Evolutionary conservation across 2,113 vertebrate genomes (phyloP).

Genomic region (Taurulus bubalis): DNA sequence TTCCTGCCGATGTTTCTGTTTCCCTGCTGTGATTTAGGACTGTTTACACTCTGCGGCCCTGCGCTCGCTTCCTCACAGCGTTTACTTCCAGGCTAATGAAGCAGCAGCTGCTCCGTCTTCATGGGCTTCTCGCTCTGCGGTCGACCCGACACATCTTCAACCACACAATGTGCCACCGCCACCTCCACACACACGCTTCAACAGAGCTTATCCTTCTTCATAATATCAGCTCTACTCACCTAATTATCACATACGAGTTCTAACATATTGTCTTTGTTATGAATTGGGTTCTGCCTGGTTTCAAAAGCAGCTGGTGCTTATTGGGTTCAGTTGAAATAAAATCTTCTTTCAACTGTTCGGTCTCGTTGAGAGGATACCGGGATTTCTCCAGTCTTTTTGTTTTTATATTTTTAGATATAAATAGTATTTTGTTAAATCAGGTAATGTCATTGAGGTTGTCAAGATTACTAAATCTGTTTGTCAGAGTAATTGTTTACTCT

Average conservation of each 20-base stretch:
- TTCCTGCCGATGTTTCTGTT: slow-evolving; percentile 63
- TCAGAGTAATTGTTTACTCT: neutral
- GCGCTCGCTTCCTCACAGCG: slow-evolving; percentile 26
- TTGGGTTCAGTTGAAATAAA: neutral
- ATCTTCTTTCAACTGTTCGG: neutral
- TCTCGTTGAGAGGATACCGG: neutral
- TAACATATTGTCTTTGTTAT: neutral
- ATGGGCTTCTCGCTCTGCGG: neutral
- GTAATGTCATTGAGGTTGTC: neutral
- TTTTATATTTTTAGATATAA: too few relatives aligned
- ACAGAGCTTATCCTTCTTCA: neutral
- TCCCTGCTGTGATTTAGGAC: slow-evolving; percentile 58
- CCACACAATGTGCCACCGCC: neutral
- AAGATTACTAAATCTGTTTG: neutral
- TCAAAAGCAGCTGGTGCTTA: slow-evolving; percentile 10
- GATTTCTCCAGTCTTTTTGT: neutral
- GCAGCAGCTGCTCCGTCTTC: slow-evolving; percentile 43
- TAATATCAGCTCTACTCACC: neutral
- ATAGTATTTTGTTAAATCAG: neutral
- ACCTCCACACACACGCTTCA: neutral
- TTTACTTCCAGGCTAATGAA: slow-evolving; percentile 49
- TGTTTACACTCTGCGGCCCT: slow-evolving; percentile 15
- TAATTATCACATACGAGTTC: neutral
- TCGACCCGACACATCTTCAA: slow-evolving; percentile 42
- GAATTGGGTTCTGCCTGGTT: neutral